Base-by-base conservation (phyloP, 2,113 vertebrate species). In the Calyptomena viridis region DNA sequence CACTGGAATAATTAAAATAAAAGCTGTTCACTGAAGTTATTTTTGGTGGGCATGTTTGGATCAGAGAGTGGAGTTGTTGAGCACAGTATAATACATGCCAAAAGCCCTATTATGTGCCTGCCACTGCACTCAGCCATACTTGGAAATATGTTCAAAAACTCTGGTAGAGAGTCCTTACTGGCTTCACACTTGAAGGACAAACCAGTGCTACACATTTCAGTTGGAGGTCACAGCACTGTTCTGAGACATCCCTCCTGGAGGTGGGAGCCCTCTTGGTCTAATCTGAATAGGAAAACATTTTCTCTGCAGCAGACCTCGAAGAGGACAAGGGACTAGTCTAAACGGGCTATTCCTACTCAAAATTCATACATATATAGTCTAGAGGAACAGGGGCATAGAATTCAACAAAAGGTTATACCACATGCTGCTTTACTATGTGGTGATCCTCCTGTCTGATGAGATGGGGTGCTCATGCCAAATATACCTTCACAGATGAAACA, bases 31-130 rank as follows among this genome's bases (percentile, higher is more conserved):
- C 79, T 97, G 85, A 95, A 93, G 94, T 96, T 97, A 96, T 97
- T 96, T 96, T 96, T 96, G 95, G 90, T 96, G 94, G 87, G 90
- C 87, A 93, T 96, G 92, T 96, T 97, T 96, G 95, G 94, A 97
- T 96, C 92, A 95, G 87, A 93, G 78, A 83, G 68, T 30, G 25
- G 79, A 96, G 87, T 93, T 96, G 92, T 97, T 86, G 85, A 95
- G 93, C 90, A 92, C 75, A 90, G 75, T 81, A 85, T 63, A 93
- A 94, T 71, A 88, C 75, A 93, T 60, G 87, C 95, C 95, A 94
- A 88, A 90, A 94, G 67, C 39, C 75, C 91, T 91, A 90, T 94
- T 93, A 93, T 77, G 50, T 77, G 89, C 87, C 81, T 95, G 87
- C 82, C 94, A 80, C 82, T 95, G 82, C 15, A 2, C 82, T 67